Conservation (phyloP, 2,888 invertebrate species). For the Seira ritae region DNA sequence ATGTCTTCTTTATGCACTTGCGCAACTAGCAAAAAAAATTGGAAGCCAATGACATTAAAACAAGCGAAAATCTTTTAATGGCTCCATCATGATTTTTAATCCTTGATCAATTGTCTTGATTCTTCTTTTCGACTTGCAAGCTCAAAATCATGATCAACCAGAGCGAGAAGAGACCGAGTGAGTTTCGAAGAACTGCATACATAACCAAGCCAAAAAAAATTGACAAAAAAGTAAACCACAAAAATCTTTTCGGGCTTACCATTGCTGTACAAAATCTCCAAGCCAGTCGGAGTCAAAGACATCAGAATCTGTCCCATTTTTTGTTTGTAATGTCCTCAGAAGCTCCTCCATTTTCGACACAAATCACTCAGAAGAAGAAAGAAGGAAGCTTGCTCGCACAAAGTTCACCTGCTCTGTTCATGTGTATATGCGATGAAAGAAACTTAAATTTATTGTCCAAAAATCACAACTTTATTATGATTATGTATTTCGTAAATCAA, state of each 20-base stretch:
- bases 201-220: background rate
- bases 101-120: constrained; percentile 51
- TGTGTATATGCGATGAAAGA: too few species aligned
- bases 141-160: background rate
- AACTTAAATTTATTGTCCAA: too few species aligned
- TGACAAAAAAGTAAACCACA: background rate
- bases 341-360: constrained; percentile 70
- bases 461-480: background rate
- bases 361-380: constrained; percentile 12
- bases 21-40: too few species aligned
- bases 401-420: constrained; percentile 1
- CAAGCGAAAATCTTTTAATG: constrained; percentile 6
- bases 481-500: background rate
- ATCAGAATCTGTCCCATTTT: constrained; percentile 63
- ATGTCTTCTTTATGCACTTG: too few species aligned
- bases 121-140: constrained; percentile 22
- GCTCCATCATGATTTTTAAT: constrained; percentile 40
- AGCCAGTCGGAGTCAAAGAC: constrained; percentile 71
- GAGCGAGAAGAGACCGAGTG: background rate
- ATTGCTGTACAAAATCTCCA: constrained; percentile 70
- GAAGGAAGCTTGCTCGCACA: background rate
- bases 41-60: constrained; percentile 11
- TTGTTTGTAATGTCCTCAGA: constrained; percentile 66
- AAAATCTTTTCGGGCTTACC: constrained; percentile 61
- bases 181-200: background rate